Evolutionary conservation across 2,113 vertebrate species (phyloP).

Genomic region (Phalacrocorax pelagicus): DNA sequence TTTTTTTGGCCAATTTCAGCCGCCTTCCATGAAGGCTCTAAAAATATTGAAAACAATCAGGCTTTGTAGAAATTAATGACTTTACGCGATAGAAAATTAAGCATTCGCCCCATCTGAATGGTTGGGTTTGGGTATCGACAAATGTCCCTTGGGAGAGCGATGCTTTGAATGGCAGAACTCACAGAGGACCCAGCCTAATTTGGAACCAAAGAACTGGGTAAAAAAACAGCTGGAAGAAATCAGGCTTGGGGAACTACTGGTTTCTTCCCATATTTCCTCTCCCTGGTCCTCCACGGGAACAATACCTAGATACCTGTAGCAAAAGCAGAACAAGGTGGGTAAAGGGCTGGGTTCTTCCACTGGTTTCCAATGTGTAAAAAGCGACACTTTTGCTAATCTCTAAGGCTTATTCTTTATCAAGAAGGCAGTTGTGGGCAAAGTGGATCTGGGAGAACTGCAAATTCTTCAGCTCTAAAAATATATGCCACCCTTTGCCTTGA

Average conservation of each 20-base stretch:
- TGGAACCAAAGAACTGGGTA: neutral
- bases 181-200: neutral
- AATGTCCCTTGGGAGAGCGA: neutral
- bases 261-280: neutral
- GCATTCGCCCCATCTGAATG: rapidly evolving
- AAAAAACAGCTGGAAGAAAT: neutral
- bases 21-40: neutral
- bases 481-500: neutral
- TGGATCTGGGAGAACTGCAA: neutral
- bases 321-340: neutral
- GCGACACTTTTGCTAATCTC: neutral
- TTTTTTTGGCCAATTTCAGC: neutral
- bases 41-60: neutral
- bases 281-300: neutral
- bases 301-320: neutral
- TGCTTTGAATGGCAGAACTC: neutral
- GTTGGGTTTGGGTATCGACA: rapidly evolving
- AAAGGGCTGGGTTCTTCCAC: neutral
- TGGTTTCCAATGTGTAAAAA: neutral
- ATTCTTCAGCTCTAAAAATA: neutral
- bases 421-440: neutral
- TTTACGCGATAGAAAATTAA: neutral
- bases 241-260: neutral
- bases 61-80: neutral
- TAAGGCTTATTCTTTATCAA: neutral